These are phyloP conservation scores for Eubasilissa splendida DNA, from an alignment of 2,888 invertebrate genomes.

Conservation along the genomic window DNA sequence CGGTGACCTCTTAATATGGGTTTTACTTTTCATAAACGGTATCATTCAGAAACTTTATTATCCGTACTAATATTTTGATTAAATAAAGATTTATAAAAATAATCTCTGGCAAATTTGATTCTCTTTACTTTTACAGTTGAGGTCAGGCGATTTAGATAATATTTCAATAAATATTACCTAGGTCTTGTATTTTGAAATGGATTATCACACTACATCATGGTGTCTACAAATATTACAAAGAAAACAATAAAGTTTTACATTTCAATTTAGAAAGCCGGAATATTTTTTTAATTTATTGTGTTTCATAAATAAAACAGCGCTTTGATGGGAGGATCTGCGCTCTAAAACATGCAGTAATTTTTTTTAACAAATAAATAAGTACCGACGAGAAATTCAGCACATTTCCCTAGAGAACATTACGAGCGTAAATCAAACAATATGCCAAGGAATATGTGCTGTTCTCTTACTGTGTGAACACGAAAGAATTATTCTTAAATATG, in stretches of 20 bases:
- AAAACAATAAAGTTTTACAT: not conserved
- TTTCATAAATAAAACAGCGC: not conserved
- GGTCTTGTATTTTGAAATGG: no score
- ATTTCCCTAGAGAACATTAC: conserved; percentile 53
- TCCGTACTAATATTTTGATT: no score
- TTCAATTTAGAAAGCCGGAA: not conserved
- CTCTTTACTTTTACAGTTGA: no score
- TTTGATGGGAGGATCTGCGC: conserved; percentile 11
- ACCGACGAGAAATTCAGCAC: conserved; percentile 45
- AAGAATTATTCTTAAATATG: not conserved
- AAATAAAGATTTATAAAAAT: no score
- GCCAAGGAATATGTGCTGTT: conserved; percentile 51
- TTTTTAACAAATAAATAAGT: conserved; percentile 36
- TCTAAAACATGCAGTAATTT: conserved; percentile 40
- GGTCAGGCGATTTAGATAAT: no score
- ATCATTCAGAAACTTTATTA: no score
- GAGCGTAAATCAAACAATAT: conserved; percentile 55
- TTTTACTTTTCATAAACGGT: no score
- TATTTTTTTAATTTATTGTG: not conserved
- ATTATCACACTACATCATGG: no score
- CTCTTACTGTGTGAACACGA: conserved; percentile 47
- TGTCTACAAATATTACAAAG: no score
- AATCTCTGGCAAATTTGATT: no score
- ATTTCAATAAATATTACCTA: no score
- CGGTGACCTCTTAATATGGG: no score